Evolutionary conservation across 2,797 vertebrate species (phyloP), one percentile per base, ranked within the genome.

Genomic region (Discoglossus pictus): DNA sequence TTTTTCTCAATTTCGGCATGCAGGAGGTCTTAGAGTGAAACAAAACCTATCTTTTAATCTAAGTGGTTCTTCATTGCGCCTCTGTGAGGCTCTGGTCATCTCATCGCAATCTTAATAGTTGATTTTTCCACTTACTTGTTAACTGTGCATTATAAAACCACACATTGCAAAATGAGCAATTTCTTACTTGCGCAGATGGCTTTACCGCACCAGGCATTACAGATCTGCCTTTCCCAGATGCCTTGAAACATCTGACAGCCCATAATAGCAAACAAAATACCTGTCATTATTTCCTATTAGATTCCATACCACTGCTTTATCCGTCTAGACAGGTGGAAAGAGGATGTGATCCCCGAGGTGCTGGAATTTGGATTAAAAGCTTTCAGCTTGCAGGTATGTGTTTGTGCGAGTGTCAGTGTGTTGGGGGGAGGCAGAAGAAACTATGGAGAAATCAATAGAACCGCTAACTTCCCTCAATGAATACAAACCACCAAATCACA

Each of bases 231-330:
- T 55, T 21, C 34, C 59, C 67, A 48, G 67, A 55, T 55, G 59
- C 42, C 31, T 23, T 31, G 24, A 55, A 61, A 62, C 50, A 39
- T 69, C 67, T 69, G 67, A 69, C 67, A 55, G 59, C 23, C 36
- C 67, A 62, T 69, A 69, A 69, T 55, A 69, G 67, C 67, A 47
- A 69, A 69, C 67, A 69, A 69, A 69, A 69, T 62, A 61, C 3
- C 44, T 62, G 67, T 61, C 67, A 69, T 69, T 62, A 69, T 48
- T 61, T 55, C 40, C 59, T 69, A 69, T 69, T 69, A 62, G 59
- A 53, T 53, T 69, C 34, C 20, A 8, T 54, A 61, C 31, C 59
- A 31, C 31, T 54, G 23, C 59, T 62, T 69, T 69, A 69, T 69
- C 51, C n/a, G 67, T 62, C 67, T 55, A 69, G 67, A 69, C 67